Evolutionary conservation across 2,113 vertebrate species (phyloP).

Genomic region (Cacatua alba): DNA sequence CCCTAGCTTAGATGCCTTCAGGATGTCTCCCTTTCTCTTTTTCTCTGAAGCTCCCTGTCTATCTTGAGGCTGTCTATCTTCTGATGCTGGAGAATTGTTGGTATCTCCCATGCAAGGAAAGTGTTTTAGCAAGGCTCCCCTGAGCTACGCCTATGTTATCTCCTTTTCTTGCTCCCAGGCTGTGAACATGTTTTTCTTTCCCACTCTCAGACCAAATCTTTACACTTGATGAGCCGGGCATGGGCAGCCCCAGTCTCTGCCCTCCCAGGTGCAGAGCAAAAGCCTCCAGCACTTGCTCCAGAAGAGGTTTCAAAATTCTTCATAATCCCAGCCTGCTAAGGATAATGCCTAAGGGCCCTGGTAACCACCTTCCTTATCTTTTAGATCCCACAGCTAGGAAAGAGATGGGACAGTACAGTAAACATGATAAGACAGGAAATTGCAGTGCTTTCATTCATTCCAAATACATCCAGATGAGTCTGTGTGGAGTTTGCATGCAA

Average conservation of each 20-base stretch:
- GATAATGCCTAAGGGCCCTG: neutral
- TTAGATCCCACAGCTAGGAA: neutral
- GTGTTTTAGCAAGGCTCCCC: neutral
- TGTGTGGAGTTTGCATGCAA: neutral
- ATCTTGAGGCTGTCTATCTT: neutral
- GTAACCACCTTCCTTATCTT: neutral
- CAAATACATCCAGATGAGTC: neutral
- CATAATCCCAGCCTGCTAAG: neutral
- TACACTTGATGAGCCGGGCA: fast-evolving
- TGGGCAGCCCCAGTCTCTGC: neutral
- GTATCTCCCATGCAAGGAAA: neutral
- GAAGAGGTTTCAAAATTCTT: neutral
- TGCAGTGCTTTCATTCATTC: neutral
- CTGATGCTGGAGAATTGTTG: fast-evolving
- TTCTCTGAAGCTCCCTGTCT: neutral
- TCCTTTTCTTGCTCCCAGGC: neutral
- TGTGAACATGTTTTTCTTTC: neutral
- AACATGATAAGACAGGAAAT: neutral
- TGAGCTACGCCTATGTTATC: neutral
- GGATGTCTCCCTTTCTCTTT: neutral
- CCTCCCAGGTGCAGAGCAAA: neutral
- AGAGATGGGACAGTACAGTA: neutral
- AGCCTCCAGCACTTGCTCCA: neutral
- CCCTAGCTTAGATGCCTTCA: neutral
- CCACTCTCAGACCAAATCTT: neutral